Percentiles rank a stretch among this genome's conserved stretches.
Conservation (phyloP, 2,113 vertebrate species). For the Corvus hawaiiensis region DNA sequence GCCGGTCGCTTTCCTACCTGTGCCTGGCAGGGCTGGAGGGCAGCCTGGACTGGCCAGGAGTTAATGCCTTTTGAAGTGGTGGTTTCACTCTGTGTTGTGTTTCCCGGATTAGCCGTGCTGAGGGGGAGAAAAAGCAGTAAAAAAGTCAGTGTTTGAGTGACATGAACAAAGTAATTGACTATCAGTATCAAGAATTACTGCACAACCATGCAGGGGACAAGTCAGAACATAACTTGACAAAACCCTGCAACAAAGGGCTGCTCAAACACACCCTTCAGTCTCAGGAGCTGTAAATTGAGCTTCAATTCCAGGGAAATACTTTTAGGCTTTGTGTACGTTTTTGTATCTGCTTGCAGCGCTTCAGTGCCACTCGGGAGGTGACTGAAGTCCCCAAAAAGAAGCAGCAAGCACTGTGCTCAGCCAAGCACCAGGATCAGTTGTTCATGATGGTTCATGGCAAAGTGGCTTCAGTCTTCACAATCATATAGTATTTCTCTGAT, state of each 20-base stretch:
- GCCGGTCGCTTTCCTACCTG: background rate
- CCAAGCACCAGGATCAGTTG: background rate
- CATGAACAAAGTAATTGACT: conserved; percentile 41
- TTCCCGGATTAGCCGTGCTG: background rate
- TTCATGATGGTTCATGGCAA: background rate
- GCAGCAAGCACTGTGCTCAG: background rate
- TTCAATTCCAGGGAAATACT: background rate
- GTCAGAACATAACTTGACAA: conserved; percentile 56
- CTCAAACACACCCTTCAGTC: conserved; percentile 10
- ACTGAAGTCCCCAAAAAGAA: background rate
- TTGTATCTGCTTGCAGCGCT: background rate
- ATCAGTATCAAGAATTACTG: conserved; percentile 31
- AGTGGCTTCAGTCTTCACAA: background rate
- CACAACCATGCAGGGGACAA: conserved; percentile 25
- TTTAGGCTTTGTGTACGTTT: background rate
- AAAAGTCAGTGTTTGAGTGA: background rate
- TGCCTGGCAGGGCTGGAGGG: background rate
- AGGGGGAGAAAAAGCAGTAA: background rate
- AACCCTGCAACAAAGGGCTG: conserved; percentile 22
- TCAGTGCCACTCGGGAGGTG: background rate
- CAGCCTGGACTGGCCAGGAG: background rate
- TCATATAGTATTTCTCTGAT: background rate
- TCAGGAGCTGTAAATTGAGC: conserved; percentile 29
- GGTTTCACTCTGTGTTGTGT: background rate
- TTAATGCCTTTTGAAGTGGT: background rate